phyloP scores from a whole-genome alignment of 1,140 invertebrate species.

The Papilio polyxenes region DNA sequence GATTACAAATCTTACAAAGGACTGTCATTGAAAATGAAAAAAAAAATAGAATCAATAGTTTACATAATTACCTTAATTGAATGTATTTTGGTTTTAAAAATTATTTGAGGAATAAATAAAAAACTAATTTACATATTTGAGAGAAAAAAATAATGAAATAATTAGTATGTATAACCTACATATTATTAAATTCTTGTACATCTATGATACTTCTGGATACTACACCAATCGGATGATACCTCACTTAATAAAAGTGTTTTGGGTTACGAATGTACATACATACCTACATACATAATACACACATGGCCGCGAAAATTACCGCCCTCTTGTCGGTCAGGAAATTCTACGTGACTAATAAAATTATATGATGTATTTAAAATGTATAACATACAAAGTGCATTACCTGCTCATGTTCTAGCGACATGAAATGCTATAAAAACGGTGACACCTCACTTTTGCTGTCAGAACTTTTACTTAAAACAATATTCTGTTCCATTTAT shows the following conservation, averaged over 20 bases:
- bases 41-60: background rate
- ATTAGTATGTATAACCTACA: too few relatives aligned
- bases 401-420: background rate
- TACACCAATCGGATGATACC: too few relatives aligned
- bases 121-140: too few relatives aligned
- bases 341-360: slow-evolving; percentile 20
- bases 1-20: background rate
- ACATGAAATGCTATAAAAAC: slow-evolving; percentile 3
- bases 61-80: too few relatives aligned
- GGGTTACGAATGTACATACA: background rate
- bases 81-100: too few relatives aligned
- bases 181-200: too few relatives aligned
- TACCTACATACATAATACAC: background rate
- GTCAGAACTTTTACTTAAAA: background rate
- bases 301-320: background rate
- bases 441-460: background rate
- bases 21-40: background rate
- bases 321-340: background rate
- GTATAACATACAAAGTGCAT: slow-evolving; percentile 21
- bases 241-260: too few relatives aligned
- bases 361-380: background rate
- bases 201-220: too few relatives aligned
- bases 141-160: too few relatives aligned
- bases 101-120: too few relatives aligned
- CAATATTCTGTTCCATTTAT: background rate